Base-by-base conservation (phyloP, 2,888 invertebrate genomes). In the Thymelicus lineola region DNA sequence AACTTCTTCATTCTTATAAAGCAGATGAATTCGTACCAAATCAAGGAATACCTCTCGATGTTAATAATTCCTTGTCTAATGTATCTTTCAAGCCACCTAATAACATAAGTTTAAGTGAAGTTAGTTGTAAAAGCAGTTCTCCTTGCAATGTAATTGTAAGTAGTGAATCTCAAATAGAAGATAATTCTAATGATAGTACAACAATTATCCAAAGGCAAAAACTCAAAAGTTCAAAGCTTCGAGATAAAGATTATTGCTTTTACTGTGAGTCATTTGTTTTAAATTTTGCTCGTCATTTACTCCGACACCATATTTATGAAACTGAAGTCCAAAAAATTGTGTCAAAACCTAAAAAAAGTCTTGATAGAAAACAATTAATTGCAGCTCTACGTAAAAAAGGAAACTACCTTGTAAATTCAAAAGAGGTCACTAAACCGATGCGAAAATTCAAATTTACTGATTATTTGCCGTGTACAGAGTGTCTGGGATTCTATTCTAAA, bases 241-340 rank as follows among this genome's bases (percentile, higher is more conserved):
- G 75, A 66, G 68, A 55, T 58, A 75, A 71, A 66, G 72, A 76
- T 62, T 74, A 60, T 65, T 76, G 76, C 62, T 73, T 75, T 70
- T 77, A 73, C 62, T 76, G 75, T 66, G 75, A 76, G 60, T 36
- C 14, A 10, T 65, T 66, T 42, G 76, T 77, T 61, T 72, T 76
- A 72, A 76, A 77, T 73, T 77, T 75, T 76, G 75, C 75, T 36
- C 53, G 78, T 60, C 78, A 78, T 76, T 71, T 76, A 64, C n/a
- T 71, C 38, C 65, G 77, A 73, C 60, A 75, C n/a, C 76, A 76
- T 69, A 58, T 67, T 62, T 66, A 66, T 67, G 76, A 77, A 75
- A 58, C 70, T 63, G 75, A 78, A 46, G 74, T 72, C 66, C 71
- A 75, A 75, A 74, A 72, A 73, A 74, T 74, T 61, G 7, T 74